Evolutionary conservation across 2,113 vertebrate genomes (phyloP).

Genomic region (Notothenia rossii): DNA sequence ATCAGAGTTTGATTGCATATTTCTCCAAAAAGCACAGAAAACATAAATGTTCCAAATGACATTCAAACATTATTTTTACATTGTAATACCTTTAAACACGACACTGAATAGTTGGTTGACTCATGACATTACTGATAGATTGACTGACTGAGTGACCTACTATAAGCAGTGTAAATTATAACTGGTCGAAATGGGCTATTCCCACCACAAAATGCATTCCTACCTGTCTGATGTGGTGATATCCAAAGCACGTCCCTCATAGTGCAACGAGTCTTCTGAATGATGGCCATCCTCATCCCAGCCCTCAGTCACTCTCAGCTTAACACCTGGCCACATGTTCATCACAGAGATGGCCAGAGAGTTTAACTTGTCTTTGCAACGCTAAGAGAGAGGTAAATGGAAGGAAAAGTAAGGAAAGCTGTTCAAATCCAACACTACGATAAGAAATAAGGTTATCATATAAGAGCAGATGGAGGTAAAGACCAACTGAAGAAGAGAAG

Average conservation of each 20-base stretch:
- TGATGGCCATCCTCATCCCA: slow-evolving; percentile 96
- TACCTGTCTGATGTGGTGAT: slow-evolving; percentile 92
- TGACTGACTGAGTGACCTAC: slow-evolving; percentile 5
- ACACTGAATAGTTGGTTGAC: neutral
- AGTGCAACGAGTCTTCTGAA: slow-evolving; percentile 92
- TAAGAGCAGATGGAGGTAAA: slow-evolving; percentile 67
- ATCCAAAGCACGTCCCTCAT: slow-evolving; percentile 92
- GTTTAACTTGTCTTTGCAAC: slow-evolving; percentile 98
- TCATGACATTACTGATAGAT: slow-evolving; percentile 21
- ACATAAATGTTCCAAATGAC: neutral
- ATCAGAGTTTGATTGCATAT: neutral
- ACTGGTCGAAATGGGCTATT: neutral
- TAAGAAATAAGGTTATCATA: slow-evolving; percentile 88
- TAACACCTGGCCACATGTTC: slow-evolving; percentile 95
- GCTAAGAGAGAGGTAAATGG: slow-evolving; percentile 78
- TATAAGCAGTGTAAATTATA: neutral
- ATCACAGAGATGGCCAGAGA: slow-evolving; percentile 96
- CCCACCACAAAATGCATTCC: neutral
- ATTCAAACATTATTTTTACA: neutral
- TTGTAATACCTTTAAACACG: neutral
- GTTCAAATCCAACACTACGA: slow-evolving; percentile 15
- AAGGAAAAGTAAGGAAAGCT: neutral
- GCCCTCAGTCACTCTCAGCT: slow-evolving; percentile 93
- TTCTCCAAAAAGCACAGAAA: neutral
- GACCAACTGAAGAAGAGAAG: neutral